phyloP scores from a whole-genome alignment of 2,113 vertebrate species.

The Marmota flaviventris region DNA sequence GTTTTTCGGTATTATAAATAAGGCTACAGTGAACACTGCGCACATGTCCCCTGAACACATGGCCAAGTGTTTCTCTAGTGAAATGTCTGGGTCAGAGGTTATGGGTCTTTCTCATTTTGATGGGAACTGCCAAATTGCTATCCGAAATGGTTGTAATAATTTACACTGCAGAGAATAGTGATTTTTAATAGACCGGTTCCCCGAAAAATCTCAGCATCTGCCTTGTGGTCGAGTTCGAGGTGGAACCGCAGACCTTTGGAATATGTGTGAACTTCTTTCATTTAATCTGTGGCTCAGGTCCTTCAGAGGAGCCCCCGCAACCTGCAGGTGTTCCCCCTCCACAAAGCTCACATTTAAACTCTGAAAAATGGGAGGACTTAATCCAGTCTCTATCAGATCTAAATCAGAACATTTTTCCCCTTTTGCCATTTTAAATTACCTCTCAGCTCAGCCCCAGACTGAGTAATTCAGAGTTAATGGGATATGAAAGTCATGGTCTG shows the following conservation, averaged over 20 bases:
- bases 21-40: neutral
- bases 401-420: conserved; percentile 77
- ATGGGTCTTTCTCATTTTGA: conserved; percentile 29
- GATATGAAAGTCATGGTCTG: conserved; percentile 84
- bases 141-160: conserved; percentile 13
- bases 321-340: neutral
- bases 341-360: conserved; percentile 72
- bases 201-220: neutral
- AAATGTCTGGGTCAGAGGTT: conserved; percentile 40
- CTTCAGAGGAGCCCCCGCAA: conserved; percentile 20
- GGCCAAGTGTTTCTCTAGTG: conserved; percentile 29
- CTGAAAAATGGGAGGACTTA: conserved; percentile 82
- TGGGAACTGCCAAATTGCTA: conserved; percentile 30
- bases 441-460: conserved; percentile 82
- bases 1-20: neutral
- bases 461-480: conserved; percentile 86
- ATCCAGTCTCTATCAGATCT: conserved; percentile 77
- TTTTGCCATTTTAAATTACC: conserved; percentile 85
- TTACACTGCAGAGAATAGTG: neutral
- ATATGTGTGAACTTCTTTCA: conserved; percentile 19
- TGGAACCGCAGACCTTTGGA: neutral
- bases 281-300: conserved; percentile 47
- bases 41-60: neutral
- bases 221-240: neutral
- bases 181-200: conserved; percentile 35